Conservation (phyloP, 2,888 invertebrate genomes). For the Lithophane ornitopus region DNA sequence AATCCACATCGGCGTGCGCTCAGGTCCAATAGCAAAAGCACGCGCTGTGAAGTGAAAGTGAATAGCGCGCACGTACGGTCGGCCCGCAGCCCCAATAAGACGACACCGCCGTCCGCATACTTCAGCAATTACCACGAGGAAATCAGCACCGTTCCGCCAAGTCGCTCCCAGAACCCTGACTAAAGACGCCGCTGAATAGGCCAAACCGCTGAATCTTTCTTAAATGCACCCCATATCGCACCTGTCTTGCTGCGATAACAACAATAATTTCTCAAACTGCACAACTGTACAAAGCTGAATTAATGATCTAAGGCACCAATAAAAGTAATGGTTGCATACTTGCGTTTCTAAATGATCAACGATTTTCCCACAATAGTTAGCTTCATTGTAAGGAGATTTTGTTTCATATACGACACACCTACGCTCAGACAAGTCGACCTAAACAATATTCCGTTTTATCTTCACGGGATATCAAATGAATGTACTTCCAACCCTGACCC, state of each 20-base stretch:
- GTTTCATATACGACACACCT: conserved; percentile 29
- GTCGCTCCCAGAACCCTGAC: conserved; percentile 74
- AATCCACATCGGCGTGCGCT: conserved; percentile 74
- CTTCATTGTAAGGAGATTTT: conserved; percentile 38
- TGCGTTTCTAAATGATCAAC: conserved; percentile 21
- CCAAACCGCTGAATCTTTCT: conserved; percentile 7
- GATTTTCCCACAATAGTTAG: conserved; percentile 15
- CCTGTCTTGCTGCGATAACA: conserved; percentile 39
- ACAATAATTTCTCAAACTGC: conserved; percentile 28
- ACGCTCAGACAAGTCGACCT: conserved; percentile 61
- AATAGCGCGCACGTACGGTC: conserved; percentile 87
- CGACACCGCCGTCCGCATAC: conserved; percentile 89
- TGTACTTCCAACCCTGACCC: conserved; percentile 79
- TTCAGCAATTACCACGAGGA: conserved; percentile 89
- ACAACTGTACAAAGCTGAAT: conserved; percentile 23
- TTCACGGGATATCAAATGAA: conserved; percentile 76
- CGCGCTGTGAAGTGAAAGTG: conserved; percentile 89
- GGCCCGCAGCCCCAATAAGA: conserved; percentile 88
- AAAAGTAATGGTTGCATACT: conserved; percentile 1
- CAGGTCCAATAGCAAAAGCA: conserved; percentile 81
- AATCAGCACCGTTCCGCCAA: conserved; percentile 84
- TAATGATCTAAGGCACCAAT: background rate
- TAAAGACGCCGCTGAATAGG: conserved; percentile 55
- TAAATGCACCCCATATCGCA: conserved; percentile 1
- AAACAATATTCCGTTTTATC: conserved; percentile 70